Percentiles rank a stretch among this genome's conserved stretches.
Evolutionary conservation across 2,113 vertebrate species (phyloP).

Genomic region (Excalfactoria chinensis): DNA sequence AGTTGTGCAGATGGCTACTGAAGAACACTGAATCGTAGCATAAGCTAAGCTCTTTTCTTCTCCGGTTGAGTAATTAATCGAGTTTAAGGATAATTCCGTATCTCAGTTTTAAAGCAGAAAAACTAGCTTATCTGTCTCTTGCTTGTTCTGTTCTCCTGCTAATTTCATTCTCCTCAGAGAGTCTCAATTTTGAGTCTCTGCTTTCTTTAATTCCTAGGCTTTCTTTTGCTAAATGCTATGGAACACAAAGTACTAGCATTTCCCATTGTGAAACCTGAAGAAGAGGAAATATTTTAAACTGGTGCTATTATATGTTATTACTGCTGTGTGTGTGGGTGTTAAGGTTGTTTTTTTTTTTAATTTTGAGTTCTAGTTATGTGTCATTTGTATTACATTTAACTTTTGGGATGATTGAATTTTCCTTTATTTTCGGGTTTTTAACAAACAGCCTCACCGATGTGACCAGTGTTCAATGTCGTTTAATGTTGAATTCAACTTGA

Average conservation of each 20-base stretch:
- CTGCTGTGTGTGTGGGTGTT: background rate
- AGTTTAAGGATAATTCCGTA: background rate
- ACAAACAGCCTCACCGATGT: constrained; percentile 92
- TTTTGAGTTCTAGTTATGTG: background rate
- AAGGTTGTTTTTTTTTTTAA: background rate
- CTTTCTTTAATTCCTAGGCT: background rate
- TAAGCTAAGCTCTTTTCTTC: background rate
- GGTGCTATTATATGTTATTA: background rate
- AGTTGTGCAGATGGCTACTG: background rate
- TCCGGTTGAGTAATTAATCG: background rate
- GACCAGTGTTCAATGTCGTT: constrained; percentile 95
- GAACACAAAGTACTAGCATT: background rate
- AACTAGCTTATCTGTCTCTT: background rate
- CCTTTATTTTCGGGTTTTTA: constrained; percentile 49
- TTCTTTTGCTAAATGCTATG: background rate
- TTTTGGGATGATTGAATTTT: constrained; percentile 8
- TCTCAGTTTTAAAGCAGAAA: background rate
- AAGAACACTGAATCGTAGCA: background rate
- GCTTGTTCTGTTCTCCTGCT: background rate
- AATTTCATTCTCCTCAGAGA: background rate
- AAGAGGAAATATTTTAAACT: background rate
- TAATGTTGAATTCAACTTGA: constrained; percentile 97
- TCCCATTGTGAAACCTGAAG: background rate
- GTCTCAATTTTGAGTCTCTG: background rate
- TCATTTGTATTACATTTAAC: background rate